These are phyloP conservation scores for Andrena bicolor DNA, from an alignment of 2,888 invertebrate species.

Conservation along the genomic window DNA sequence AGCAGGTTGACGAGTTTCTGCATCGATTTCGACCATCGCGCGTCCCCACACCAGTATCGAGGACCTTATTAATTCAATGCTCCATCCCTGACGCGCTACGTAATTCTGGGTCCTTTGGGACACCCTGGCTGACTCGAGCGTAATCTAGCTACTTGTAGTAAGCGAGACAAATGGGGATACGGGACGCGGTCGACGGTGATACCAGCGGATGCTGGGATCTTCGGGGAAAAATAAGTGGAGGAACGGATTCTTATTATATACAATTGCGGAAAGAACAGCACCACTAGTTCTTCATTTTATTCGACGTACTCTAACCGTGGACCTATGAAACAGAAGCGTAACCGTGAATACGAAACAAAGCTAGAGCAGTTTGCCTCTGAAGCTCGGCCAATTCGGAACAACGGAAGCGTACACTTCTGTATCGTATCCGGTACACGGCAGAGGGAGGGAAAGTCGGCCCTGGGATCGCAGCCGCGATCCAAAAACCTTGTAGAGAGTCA, in stretches of 20 bases:
- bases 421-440: neutral
- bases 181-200: too few relatives aligned
- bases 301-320: conserved; percentile 1
- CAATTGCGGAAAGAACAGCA: neutral
- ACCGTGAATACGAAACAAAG: conserved; percentile 32
- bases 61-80: conserved; percentile 18
- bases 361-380: conserved; percentile 9
- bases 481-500: conserved; percentile 58
- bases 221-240: too few relatives aligned
- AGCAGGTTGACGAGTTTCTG: conserved; percentile 1
- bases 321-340: neutral
- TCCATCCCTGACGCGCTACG: neutral
- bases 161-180: too few relatives aligned
- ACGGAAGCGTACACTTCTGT: conserved; percentile 12
- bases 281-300: neutral
- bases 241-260: too few relatives aligned
- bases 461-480: conserved; percentile 17
- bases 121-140: neutral
- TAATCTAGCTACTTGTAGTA: neutral
- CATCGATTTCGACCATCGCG: neutral
- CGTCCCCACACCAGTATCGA: neutral
- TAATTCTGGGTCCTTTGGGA: neutral
- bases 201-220: too few relatives aligned
- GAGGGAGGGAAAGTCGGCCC: conserved; percentile 5
- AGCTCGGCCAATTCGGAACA: neutral